Evolutionary conservation across 2,113 vertebrate species (phyloP).

Genomic region (Scopus umbretta): DNA sequence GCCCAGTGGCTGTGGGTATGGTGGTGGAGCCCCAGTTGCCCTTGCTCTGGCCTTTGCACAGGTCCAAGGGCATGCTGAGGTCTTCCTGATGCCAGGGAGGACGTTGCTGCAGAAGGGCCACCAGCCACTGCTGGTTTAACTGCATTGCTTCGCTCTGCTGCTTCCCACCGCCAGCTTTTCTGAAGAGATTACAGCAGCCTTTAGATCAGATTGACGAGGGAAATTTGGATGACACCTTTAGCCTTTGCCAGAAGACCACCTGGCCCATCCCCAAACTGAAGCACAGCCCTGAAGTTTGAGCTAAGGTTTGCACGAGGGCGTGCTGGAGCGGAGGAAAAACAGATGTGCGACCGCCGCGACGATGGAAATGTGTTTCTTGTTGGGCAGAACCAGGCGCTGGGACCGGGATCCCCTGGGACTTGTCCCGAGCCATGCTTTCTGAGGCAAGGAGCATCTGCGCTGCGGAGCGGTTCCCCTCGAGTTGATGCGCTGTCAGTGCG

Average conservation of each 20-base stretch:
- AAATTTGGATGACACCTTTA: not conserved
- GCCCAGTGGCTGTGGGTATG: too few species aligned
- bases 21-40: not conserved
- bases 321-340: not conserved
- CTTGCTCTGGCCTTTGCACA: fast-evolving
- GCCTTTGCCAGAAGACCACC: not conserved
- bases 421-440: not conserved
- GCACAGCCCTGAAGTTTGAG: not conserved
- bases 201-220: not conserved
- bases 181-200: not conserved
- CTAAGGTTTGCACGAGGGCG: not conserved
- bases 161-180: not conserved
- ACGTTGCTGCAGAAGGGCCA: not conserved
- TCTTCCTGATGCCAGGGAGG: not conserved
- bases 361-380: not conserved
- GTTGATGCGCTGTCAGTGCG: not conserved
- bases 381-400: not conserved
- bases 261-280: not conserved
- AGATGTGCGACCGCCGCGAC: not conserved
- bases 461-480: fast-evolving
- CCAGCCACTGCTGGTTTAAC: not conserved
- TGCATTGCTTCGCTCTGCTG: not conserved
- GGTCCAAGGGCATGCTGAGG: not conserved
- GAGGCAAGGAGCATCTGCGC: not conserved
- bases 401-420: not conserved